Conservation (phyloP, 2,113 vertebrate species). For the Odontesthes bonariensis region DNA sequence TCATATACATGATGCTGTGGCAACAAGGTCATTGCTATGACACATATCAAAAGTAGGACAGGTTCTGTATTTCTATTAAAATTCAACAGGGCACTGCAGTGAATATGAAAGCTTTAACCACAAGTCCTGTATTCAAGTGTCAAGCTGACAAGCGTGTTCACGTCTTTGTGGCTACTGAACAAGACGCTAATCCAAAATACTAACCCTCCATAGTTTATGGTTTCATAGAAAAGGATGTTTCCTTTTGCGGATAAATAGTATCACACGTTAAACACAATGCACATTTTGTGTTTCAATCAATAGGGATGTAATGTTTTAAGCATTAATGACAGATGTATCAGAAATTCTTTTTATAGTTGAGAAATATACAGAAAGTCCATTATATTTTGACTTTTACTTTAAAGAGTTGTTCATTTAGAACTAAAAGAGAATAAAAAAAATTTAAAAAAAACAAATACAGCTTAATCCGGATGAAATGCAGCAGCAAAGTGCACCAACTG, state of each 20-base stretch:
- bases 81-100: background rate
- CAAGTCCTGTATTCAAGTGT: background rate
- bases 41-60: background rate
- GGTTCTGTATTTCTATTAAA: slow-evolving; percentile 4
- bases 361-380: background rate
- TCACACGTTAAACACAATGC: background rate
- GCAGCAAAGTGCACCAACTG: slow-evolving; percentile 1
- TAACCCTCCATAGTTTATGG: background rate
- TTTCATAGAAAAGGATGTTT: background rate
- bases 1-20: background rate
- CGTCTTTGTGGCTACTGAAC: background rate
- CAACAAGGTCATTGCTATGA: slow-evolving; percentile 7
- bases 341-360: background rate
- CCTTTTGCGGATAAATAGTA: slow-evolving; percentile 6
- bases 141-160: background rate
- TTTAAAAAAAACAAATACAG: slow-evolving; percentile 35
- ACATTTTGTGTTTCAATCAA: background rate
- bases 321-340: background rate
- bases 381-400: slow-evolving; percentile 5
- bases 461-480: slow-evolving; percentile 70
- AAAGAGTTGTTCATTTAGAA: slow-evolving; percentile 24
- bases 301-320: background rate
- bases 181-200: slow-evolving; percentile 8
- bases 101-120: background rate
- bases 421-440: slow-evolving; percentile 46